phyloP scores from a whole-genome alignment of 2,113 vertebrate species.

The Oryzias curvinotus region DNA sequence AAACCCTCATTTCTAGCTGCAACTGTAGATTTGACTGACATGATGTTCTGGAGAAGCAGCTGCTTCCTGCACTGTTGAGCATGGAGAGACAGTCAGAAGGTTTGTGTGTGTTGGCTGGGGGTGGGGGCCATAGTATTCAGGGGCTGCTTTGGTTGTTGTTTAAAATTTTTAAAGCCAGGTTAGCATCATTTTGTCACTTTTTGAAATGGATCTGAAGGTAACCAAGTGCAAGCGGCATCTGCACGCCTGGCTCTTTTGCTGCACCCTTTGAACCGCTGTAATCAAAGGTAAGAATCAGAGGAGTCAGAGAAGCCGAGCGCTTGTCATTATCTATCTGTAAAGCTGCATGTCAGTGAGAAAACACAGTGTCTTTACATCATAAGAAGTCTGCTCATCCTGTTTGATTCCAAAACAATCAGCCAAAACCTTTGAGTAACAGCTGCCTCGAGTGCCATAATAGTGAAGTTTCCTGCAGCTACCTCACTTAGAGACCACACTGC shows the following conservation, averaged over 20 bases:
- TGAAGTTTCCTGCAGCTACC: constrained; percentile 17
- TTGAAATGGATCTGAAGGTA: no score
- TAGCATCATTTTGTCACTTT: no score
- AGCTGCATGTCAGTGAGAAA: constrained; percentile 9
- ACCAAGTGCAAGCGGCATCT: no score
- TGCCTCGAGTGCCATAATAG: constrained; percentile 53
- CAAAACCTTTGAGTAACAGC: constrained; percentile 50
- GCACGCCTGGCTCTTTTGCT: no score
- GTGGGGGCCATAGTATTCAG: no score
- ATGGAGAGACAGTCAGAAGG: constrained; percentile 79
- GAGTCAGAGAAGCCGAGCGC: constrained; percentile 18
- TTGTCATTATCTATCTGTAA: constrained; percentile 45
- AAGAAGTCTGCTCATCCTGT: constrained; percentile 31
- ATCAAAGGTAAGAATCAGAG: constrained; percentile 49
- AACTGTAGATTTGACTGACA: constrained; percentile 78
- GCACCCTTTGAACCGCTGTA: constrained; percentile 6
- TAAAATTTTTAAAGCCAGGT: no score
- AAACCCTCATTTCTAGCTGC: constrained; percentile 92
- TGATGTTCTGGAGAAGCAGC: constrained; percentile 91
- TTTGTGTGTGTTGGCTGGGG: no score
- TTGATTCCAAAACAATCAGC: constrained; percentile 63
- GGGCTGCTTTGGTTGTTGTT: no score
- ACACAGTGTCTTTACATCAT: constrained; percentile 44
- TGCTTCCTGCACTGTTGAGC: constrained; percentile 88
- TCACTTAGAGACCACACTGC: constrained; percentile 16